Base-by-base conservation (phyloP, 2,888 invertebrate genomes). In the Macrophya alboannulata region DNA sequence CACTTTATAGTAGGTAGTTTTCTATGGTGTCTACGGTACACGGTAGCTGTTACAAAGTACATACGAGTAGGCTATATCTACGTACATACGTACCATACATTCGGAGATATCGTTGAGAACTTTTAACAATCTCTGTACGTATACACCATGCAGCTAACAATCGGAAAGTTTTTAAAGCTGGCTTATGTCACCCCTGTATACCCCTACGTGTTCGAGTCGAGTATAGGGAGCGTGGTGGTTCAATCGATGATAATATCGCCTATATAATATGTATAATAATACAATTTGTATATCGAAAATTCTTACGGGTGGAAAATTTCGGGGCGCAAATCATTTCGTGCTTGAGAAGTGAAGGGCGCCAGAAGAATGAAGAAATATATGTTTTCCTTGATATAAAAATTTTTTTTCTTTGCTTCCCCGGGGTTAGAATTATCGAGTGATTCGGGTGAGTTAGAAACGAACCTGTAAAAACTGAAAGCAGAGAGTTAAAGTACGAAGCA, bases 391-490 rank as follows among this genome's bases (percentile, higher is more conserved):
- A 77, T n/a, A 77, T 45, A n/a, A n/a, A n/a, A n/a, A n/a, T 74
- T 74, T n/a, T 15, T 9, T 10, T 31, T 31, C 8, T 65, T n/a
- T 31, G 40, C 40, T n/a, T 17, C 43, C 72, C 25, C 5, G 9
- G 37, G 21, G n/a, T 51, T 55, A 8, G n/a, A 55, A 77, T 77
- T 77, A 77, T 55, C 77, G 51, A 77, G 77, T 77, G 77, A 77
- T 55, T 51, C 77, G 55, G 17, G 17, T 51, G 77, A 77, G 51
- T 9, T 77, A 9, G 55, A 45, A 77, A 77, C 77, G 31, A 17
- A 15, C 77, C 51, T 9, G 77, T 55, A 55, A 77, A 55, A 77
- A 77, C 31, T 31, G 6, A n/a, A 55, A 17, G 31, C 31, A 17
- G 48, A 31, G 43, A 74, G 21, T 43, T 77, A 55, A 55, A 37